These are phyloP conservation scores for Apis cerana DNA, from an alignment of 1,140 invertebrate genomes.

Conservation along the genomic window DNA sequence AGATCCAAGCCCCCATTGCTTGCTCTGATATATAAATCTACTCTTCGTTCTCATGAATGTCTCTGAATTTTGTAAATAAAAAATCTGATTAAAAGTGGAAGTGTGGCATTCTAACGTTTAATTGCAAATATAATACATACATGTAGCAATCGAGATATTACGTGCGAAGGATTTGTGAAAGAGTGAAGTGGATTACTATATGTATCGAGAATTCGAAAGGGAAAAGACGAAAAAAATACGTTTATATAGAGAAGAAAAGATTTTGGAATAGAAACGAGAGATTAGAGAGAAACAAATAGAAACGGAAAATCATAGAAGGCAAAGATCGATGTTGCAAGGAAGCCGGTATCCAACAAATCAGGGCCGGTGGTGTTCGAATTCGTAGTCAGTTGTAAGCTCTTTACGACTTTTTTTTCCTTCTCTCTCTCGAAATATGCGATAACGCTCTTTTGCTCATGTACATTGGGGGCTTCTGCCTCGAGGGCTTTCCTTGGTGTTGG, in stretches of 20 bases:
- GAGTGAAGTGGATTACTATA: constrained; percentile 41
- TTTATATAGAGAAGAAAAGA: neutral
- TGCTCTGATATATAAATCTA: neutral
- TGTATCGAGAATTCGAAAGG: neutral
- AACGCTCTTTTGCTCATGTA: constrained; percentile 25
- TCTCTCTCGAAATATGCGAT: constrained; percentile 48
- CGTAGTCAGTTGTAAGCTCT: constrained; percentile 36
- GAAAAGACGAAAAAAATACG: constrained; percentile 1
- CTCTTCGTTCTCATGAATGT: constrained; percentile 32
- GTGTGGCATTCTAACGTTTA: neutral
- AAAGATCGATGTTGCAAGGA: neutral
- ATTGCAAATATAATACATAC: constrained; percentile 24
- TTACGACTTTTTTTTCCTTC: constrained; percentile 3
- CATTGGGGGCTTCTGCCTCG: constrained; percentile 27
- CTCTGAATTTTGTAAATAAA: neutral
- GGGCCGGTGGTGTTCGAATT: constrained; percentile 38
- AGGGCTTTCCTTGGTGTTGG: constrained; percentile 65
- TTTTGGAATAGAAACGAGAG: constrained; percentile 20
- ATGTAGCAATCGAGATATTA: constrained; percentile 20
- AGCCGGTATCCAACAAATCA: constrained; percentile 12
- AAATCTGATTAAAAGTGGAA: neutral
- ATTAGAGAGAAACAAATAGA: constrained; percentile 6
- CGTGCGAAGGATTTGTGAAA: constrained; percentile 32
- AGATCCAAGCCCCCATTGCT: constrained; percentile 6
- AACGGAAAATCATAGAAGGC: neutral